These are phyloP conservation scores for Mactra quadrangularis DNA, from an alignment of 1,140 invertebrate genomes.

Conservation along the genomic window DNA sequence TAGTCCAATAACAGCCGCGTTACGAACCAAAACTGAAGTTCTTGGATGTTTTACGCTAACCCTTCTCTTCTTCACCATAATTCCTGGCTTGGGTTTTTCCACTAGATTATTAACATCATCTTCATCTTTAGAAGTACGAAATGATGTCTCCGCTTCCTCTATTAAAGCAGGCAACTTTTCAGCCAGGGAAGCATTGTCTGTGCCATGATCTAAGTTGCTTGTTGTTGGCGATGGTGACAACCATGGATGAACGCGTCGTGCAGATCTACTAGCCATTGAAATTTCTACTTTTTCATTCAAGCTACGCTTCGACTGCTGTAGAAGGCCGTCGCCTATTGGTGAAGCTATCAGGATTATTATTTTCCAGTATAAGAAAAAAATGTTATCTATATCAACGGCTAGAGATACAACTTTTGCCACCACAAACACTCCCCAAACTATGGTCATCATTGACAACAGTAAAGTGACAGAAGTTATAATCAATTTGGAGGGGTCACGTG, in stretches of 20 bases:
- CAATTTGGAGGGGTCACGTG: slow-evolving; percentile 19
- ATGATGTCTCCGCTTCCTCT: slow-evolving; percentile 15
- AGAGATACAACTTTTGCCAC: neutral
- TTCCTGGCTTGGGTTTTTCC: neutral
- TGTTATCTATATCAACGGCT: neutral
- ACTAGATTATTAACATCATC: neutral
- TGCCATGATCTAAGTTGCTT: neutral
- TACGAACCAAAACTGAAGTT: slow-evolving; percentile 22
- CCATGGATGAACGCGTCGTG: slow-evolving; percentile 10
- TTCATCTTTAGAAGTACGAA: neutral
- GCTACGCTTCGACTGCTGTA: slow-evolving; percentile 2
- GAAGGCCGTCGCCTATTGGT: slow-evolving; percentile 24
- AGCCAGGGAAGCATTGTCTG: neutral
- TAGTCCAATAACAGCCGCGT: slow-evolving; percentile 38
- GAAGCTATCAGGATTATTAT: neutral
- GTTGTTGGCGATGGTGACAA: neutral
- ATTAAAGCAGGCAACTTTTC: slow-evolving; percentile 17
- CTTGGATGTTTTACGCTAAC: neutral
- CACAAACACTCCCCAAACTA: slow-evolving; percentile 18
- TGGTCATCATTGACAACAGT: neutral
- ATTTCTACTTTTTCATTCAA: neutral
- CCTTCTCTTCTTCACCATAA: neutral
- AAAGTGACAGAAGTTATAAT: slow-evolving; percentile 21
- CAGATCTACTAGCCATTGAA: neutral
- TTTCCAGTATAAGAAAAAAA: slow-evolving; percentile 45